Evolutionary conservation across 2,113 vertebrate species (phyloP), one percentile per base, ranked within the genome.

Genomic region (Nettapus auritus): DNA sequence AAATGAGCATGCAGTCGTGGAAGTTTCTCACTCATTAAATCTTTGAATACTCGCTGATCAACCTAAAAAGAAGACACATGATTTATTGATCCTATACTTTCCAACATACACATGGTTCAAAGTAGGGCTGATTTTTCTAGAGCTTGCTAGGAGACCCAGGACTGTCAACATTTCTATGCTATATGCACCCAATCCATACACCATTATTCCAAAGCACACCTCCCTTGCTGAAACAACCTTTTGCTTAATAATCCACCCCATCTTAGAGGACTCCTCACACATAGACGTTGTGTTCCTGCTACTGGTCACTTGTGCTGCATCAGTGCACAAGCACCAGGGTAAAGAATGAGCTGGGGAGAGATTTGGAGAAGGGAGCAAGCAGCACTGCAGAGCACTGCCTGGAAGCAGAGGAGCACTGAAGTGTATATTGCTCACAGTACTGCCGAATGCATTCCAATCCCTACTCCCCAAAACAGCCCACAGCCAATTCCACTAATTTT

Each of bases 21-120:
- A 62, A 99, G 97, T 97, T 99, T 99, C 98, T 99, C 99, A 0
- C 89, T 98, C 99, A 99, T 98, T 95, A 99, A 98, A 96, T 99
- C 99, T 95, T 99, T 98, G 97, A 99, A 99, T 48, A 99, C 99
- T 11, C 99, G 98, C 97, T 99, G 99, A 96, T 99, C 99, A 50
- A 99, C 99, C 99, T 99, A 84, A 25, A 94, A 19, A 67, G 38
- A 67, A 19, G 8, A 34, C 44, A 96, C 0, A 48, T 0, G 4
- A 14, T 36, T 82, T 60, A 86, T 1, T 70, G 73, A 18, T 57
- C 38, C 23, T 22, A 4, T 4, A 2, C 36, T 78, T 66, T 19
- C 44, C 77, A 90, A 20, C 9, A 6, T 4, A 17, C 2, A 6
- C 0, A 2, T 21, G 15, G 25, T 34, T 28, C 56, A 21, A 40